Base-by-base conservation (phyloP, 2,888 invertebrate genomes). In the Orthonevra nobilis region DNA sequence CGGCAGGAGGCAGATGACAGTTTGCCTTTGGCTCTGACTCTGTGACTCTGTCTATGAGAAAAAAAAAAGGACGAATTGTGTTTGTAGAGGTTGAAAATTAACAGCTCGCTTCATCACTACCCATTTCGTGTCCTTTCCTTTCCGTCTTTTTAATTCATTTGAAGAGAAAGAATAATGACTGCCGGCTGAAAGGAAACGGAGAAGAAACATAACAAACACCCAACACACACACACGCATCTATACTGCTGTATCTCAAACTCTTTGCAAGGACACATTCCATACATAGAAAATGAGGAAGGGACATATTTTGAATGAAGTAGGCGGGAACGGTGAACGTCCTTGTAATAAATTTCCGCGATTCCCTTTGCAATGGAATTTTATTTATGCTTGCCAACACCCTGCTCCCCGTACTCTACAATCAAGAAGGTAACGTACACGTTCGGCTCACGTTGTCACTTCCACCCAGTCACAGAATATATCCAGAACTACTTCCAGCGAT, bases 1-100 rank as follows among this genome's bases (percentile, higher is more conserved):
- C 64, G 70, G 61, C 60, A 52, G n/a, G n/a, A n/a, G 48, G 74
- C 73, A 82, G 64, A 75, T 68, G 81, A 70, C 72, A 72, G 66
- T 68, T 68, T 19, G 42, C 46, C 58, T 73, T 56, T 66, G 28
- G 3, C 3, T n/a, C 7, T 44, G 17, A 7, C 5, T 48, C 30
- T 20, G n/a, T 44, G 6, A 48, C 42, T 28, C 26, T 44, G 23
- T 30, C 30, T 50, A 10, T 69, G 26, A 58, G 26, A 30, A 23
- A 38, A 40, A 20, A 52, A 36, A 63, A 58, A 42, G 75, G 50
- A 75, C 50, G 70, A 52, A 44, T 44, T 70, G 36, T 30, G 14
- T 72, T 64, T 72, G 44, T 44, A 28, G 46, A 64, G 77, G 64
- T 60, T 64, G 64, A 46, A 70, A 77, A 77, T 77, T 72, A 72